phyloP scores from a whole-genome alignment of 2,888 invertebrate genomes.

The Aethes cnicana region DNA sequence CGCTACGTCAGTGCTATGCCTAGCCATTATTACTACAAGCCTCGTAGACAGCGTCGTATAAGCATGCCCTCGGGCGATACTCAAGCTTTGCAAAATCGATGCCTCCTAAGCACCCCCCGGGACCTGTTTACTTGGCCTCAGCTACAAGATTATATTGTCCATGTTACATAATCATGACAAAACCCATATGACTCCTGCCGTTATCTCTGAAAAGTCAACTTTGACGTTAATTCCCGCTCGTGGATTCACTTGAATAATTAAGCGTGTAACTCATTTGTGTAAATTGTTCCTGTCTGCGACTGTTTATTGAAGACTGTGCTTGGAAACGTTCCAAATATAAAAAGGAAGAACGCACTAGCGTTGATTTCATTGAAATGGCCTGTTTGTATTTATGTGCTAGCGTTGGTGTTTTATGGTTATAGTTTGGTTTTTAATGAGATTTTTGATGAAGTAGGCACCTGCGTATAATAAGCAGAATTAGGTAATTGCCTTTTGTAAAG shows the following conservation, averaged over 20 bases:
- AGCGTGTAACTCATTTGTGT: conserved; percentile 47
- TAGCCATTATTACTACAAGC: conserved; percentile 20
- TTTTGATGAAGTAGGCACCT: neutral
- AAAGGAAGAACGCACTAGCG: conserved; percentile 35
- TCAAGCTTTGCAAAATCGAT: conserved; percentile 24
- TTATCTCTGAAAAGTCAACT: conserved; percentile 31
- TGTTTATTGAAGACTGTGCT: conserved; percentile 40
- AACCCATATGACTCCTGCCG: conserved; percentile 7
- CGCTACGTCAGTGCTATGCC: conserved; percentile 3
- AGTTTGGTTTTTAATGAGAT: neutral
- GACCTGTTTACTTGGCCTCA: conserved; percentile 22
- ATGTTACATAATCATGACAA: conserved; percentile 10
- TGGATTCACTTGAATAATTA: conserved; percentile 45
- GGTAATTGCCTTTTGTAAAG: conserved; percentile 19
- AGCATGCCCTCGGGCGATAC: conserved; percentile 22
- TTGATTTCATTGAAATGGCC: conserved; percentile 40
- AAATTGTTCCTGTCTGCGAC: conserved; percentile 39
- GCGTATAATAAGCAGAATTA: neutral
- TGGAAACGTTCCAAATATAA: conserved; percentile 46
- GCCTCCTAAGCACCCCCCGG: conserved; percentile 22
- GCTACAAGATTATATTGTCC: conserved; percentile 18
- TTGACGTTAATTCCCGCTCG: conserved; percentile 42
- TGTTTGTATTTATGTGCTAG: conserved; percentile 37
- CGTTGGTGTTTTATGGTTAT: conserved; percentile 20
- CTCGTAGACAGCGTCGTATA: conserved; percentile 26